These are phyloP conservation scores for Agrochola macilenta DNA, from an alignment of 2,888 invertebrate genomes.

Conservation along the genomic window DNA sequence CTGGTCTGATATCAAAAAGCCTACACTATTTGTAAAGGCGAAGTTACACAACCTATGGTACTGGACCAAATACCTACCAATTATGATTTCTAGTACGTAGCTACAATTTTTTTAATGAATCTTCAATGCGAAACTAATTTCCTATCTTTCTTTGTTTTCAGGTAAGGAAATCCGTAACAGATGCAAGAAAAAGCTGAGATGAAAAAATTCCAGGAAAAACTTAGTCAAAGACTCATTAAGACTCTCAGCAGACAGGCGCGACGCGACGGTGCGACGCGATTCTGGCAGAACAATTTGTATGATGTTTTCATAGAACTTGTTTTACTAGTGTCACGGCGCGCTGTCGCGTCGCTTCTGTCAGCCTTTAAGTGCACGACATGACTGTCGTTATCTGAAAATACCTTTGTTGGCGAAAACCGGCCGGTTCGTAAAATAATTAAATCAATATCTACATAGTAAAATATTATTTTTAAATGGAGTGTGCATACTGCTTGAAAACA, in stretches of 20 bases:
- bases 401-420: neutral
- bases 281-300: too few relatives aligned
- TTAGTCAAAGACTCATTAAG: neutral
- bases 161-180: constrained; percentile 7
- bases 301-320: too few relatives aligned
- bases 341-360: too few relatives aligned
- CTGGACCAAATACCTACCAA: too few relatives aligned
- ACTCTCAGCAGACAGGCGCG: too few relatives aligned
- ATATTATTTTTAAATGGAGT: neutral
- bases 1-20: constrained; percentile 50
- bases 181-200: neutral
- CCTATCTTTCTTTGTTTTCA: constrained; percentile 32
- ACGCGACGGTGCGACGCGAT: too few relatives aligned
- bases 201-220: neutral
- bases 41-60: neutral
- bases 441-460: neutral
- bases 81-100: neutral
- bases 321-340: too few relatives aligned
- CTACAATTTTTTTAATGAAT: neutral
- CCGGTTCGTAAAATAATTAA: neutral
- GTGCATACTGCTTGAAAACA: too few relatives aligned
- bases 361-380: neutral
- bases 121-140: neutral
- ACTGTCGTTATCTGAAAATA: neutral
- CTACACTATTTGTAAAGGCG: constrained; percentile 39